Evolutionary conservation across 2,888 invertebrate genomes (phyloP), one percentile per base, ranked within the genome.

Genomic region (Athalia rosae): DNA sequence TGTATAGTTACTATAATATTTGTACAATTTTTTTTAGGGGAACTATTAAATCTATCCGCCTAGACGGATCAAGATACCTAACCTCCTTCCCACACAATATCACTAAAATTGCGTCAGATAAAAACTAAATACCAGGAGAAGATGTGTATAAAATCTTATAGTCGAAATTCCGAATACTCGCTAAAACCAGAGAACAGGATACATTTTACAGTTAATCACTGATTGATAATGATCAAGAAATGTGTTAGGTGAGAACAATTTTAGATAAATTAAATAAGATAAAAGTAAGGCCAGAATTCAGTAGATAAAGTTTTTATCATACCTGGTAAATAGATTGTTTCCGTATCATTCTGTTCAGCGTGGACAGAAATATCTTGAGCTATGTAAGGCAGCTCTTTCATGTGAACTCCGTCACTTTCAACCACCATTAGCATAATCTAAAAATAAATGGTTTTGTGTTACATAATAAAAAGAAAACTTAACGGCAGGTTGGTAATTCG

Each of bases 351-450:
- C 71, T 80, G 77, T 78, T 76, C 80, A 15, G 77, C 43, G 53
- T 83, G 81, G 53, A 81, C 80, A n/a, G 84, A 79, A 63, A 84
- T 78, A 80, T 85, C 82, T n/a, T 84, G 81, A 63, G 83, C 80
- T 13, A 83, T 81, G 48, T 83, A 83, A 77, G 87, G 85, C 77
- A 87, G 82, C 73, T 89, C 87, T 82, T 87, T 87, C 83, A 85
- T 85, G 74, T 86, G 85, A 80, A 87, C 86, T 80, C 85, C 86
- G 80, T 89, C 87, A 66, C 84, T 84, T 77, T 87, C 87, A 77
- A 89, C 88, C 79, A 87, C 88, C 89, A 89, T 89, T 83, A 88
- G 81, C 84, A 89, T 88, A 82, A 89, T 89, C 89, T 89, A 82
- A 78, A 85, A 84, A 85, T 80, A 81, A 79, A 79, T 77, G 48